Base-by-base conservation (phyloP, 2,888 invertebrate genomes). In the Acleris literana region DNA sequence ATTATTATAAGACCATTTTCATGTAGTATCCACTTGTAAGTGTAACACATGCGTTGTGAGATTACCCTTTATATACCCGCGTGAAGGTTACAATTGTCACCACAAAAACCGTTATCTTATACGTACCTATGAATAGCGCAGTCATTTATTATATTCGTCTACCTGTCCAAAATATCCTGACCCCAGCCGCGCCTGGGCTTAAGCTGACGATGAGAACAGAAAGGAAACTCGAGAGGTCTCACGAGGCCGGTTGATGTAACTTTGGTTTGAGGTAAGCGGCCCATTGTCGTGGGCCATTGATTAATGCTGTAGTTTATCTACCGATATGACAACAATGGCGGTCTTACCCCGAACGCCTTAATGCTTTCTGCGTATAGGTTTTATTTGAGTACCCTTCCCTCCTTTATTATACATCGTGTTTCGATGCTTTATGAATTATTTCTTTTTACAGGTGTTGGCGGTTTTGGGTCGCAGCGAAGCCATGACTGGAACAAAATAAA, bases 301-400 rank as follows among this genome's bases (percentile, higher is more conserved):
- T 90, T 90, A 90, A 92, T 91, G 85, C 79, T 72, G 81, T 87
- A 88, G 90, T 90, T 90, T 90, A 91, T 91, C 89, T 89, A 89
- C 84, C 80, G 88, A 90, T 91, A 88, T 87, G 88, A 90, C 88
- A 90, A 92, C 91, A 90, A 92, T 92, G 83, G 81, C 79, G 59
- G 84, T 85, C 88, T 86, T 87, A 84, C 86, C 83, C 83, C 84
- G 86, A 88, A 87, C 84, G 83, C 86, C 83, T 83, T 87, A 87
- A 87, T 88, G 86, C 82, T 80, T 83, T 85, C 79, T 81, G 82
- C 83, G 83, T 86, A 80, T 86, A 87, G 83, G 82, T 86, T 87
- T 84, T 86, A 88, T 87, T 86, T 85, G 86, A 83, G 73, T 75
- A 76, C 72, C 78, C 77, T 76, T 80, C 83, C 79, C 74, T 81